Percentiles rank a stretch among this genome's conserved stretches.
phyloP scores from a whole-genome alignment of 1,140 invertebrate species.

The Forficula auricularia region DNA sequence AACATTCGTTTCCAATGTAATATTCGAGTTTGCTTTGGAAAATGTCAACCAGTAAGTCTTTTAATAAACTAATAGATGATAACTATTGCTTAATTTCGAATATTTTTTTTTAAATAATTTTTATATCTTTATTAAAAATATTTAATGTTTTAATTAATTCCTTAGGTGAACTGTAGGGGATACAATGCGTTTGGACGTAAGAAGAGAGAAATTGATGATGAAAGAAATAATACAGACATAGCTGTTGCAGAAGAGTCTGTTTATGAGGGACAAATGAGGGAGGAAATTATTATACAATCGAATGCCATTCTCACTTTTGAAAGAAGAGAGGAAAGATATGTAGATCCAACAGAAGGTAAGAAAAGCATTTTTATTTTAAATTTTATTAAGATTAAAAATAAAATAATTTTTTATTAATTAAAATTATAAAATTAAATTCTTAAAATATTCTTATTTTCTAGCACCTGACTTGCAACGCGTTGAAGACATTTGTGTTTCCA shows the following conservation, averaged over 20 bases:
- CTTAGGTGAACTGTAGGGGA: constrained; percentile 74
- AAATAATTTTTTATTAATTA: background rate
- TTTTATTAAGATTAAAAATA: background rate
- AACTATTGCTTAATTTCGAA: background rate
- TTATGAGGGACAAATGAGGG: constrained; percentile 63
- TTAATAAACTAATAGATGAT: background rate
- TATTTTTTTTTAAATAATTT: background rate
- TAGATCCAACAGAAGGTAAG: constrained; percentile 51
- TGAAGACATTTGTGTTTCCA: constrained; percentile 84
- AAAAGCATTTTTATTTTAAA: background rate
- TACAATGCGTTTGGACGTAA: constrained; percentile 72
- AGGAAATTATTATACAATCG: constrained; percentile 83
- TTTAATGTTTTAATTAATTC: constrained; percentile 10
- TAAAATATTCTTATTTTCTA: constrained; percentile 21
- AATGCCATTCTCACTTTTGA: constrained; percentile 82
- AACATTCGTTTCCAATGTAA: constrained; percentile 92
- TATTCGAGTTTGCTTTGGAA: constrained; percentile 85
- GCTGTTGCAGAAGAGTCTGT: constrained; percentile 35
- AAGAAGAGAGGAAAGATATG: constrained; percentile 49
- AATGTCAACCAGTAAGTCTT: constrained; percentile 72
- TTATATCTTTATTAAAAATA: constrained; percentile 4
- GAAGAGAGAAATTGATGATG: constrained; percentile 37
- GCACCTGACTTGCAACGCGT: constrained; percentile 43
- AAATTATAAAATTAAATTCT: background rate
- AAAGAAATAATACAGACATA: constrained; percentile 34